Evolutionary conservation across 2,113 vertebrate genomes (phyloP), one percentile per base, ranked within the genome.

Genomic region (Corvus cornix): DNA sequence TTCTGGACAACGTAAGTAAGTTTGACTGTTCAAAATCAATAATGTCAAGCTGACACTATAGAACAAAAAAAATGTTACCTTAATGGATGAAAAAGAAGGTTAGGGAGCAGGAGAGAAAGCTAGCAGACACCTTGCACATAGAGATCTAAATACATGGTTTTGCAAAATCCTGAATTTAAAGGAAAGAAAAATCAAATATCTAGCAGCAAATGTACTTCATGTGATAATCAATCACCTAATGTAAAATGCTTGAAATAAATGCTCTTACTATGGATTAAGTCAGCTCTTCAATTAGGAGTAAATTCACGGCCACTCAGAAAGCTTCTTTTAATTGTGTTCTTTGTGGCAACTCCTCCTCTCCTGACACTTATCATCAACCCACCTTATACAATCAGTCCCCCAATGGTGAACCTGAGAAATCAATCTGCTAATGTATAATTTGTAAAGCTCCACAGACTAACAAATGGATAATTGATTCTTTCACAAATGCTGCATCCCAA

Each of bases 371-470:
- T 97, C 97, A 97, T 97, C 97, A 98, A 93, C 96, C 96, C 96
- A 98, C 96, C 97, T 98, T 97, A 97, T 93, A 96, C 97, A 90
- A 95, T 87, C 73, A 74, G 96, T 97, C 95, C 96, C 96, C 93
- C 97, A 97, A 79, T 78, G 70, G 96, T 93, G 97, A 98, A 97
- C 97, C 96, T 92, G 81, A 98, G 97, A 98, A 98, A 98, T 98
- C 98, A 98, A 98, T 98, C 96, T 97, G 97, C 98, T 98, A 98
- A 98, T 98, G 98, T 98, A 98, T 98, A 98, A 98, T 98, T 98
- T 98, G 98, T 98, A 98, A 98, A 98, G 96, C 97, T 98, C 90
- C 95, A 97, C 96, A 82, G 94, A 98, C 98, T 98, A 98, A 98
- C 97, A 98, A 98, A 98, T 98, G 98, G 98, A 97, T 98, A 98